phyloP scores from a whole-genome alignment of 2,888 invertebrate species.

The Polymixis lichenea region DNA sequence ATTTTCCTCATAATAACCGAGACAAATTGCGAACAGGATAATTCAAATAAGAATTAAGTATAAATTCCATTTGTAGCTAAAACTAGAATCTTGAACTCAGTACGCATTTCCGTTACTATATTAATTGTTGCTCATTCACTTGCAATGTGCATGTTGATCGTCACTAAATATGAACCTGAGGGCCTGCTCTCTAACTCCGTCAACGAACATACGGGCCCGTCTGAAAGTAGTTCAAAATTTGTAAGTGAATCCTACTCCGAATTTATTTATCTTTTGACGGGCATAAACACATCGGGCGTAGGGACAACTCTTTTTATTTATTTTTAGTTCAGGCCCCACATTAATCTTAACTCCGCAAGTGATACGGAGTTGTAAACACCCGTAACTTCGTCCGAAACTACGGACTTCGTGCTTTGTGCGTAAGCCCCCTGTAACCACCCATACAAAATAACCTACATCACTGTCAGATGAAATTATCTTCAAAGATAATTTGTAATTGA shows the following conservation, averaged over 20 bases:
- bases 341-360: too few relatives aligned
- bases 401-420: too few relatives aligned
- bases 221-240: too few relatives aligned
- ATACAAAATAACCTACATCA: conserved; percentile 1
- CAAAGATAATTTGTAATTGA: conserved; percentile 44
- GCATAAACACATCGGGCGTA: too few relatives aligned
- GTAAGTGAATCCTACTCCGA: too few relatives aligned
- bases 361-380: too few relatives aligned
- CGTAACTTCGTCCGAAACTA: too few relatives aligned
- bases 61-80: conserved; percentile 21
- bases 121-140: neutral
- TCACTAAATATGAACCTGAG: neutral
- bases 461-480: conserved; percentile 2
- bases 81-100: conserved; percentile 44
- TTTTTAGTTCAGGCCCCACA: too few relatives aligned
- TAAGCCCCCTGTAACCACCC: neutral
- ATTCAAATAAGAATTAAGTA: conserved; percentile 33
- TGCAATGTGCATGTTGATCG: neutral
- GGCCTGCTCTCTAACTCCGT: too few relatives aligned
- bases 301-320: too few relatives aligned
- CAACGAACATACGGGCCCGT: too few relatives aligned
- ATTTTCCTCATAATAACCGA: conserved; percentile 55
- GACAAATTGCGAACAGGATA: conserved; percentile 53
- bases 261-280: too few relatives aligned
- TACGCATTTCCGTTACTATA: conserved; percentile 33